Evolutionary conservation across 2,797 vertebrate genomes (phyloP), one percentile per base, ranked within the genome.

Genomic region (Acipenser oxyrinchus): DNA sequence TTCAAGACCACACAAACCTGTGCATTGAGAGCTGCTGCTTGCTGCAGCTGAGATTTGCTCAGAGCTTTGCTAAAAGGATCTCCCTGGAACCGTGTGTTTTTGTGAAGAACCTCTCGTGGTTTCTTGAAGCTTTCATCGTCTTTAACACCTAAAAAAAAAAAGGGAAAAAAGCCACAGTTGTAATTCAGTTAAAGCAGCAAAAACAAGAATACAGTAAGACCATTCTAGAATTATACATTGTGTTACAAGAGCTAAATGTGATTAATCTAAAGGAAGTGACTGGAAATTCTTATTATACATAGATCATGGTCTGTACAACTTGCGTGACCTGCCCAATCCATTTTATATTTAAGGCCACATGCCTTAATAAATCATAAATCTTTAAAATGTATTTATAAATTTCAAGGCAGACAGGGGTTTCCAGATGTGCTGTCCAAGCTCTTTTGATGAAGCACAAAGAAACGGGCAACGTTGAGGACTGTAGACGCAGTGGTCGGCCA

Each of bases 11-110:
- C 7, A 48, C 74, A 49, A 79, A 99, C 96, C 90, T 98, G 97
- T 70, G 96, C 95, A 61, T 99, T 98, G 67, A 98, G 93, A 49
- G 97, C 97, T 0, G 97, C 97, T 1, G 97, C 97, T 72, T 99
- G 95, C 15, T 99, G 95, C 73, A 99, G 94, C 84, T 99, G 96
- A 2, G 93, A 94, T 76, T 97, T 94, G 87, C 96, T 99, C 65
- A 99, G 86, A 0, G 95, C 93, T 84, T 96, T 96, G 82, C 93
- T 95, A 71, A 98, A 99, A 0, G 97, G 97, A 69, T 99, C 96
- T 73, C 83, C 89, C 66, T 82, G 78, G 66, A 99, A 97, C 9
- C 94, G 95, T 0, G 96, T 98, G 75, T 99, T 99, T 77, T 88
- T 93, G 78, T 99, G 93, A 60, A 96, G 62, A 1, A 99, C 94